A percentile compares a stretch with the other conserved stretches of the same genome.
These are phyloP conservation scores for Raja brachyura DNA, from an alignment of 2,113 vertebrate genomes.

Conservation along the genomic window DNA sequence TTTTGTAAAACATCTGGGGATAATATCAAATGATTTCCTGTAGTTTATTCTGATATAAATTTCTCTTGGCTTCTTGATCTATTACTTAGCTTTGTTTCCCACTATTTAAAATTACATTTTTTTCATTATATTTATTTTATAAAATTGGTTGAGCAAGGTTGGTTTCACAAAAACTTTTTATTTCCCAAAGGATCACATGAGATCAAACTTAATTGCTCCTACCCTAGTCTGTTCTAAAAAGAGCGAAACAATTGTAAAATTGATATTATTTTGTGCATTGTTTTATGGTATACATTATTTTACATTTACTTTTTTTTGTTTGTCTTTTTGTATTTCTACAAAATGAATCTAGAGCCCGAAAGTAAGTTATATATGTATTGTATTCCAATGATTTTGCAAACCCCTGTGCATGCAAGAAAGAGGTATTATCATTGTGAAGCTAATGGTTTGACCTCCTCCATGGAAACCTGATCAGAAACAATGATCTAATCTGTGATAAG, in stretches of 20 bases:
- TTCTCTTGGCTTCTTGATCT: background rate
- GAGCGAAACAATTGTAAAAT: constrained; percentile 10
- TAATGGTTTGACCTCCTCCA: constrained; percentile 73
- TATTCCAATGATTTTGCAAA: constrained; percentile 65
- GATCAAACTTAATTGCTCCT: background rate
- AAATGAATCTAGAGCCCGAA: constrained; percentile 99
- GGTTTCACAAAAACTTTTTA: constrained; percentile 4
- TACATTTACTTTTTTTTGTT: constrained; percentile 43
- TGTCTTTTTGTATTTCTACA: constrained; percentile 87
- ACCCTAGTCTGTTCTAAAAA: background rate
- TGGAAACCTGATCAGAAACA: constrained; percentile 66
- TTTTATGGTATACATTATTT: constrained; percentile 34
- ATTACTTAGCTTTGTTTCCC: background rate
- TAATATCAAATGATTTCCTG: background rate
- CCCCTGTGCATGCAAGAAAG: constrained; percentile 88
- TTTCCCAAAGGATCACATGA: constrained; percentile 23
- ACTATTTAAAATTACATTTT: background rate
- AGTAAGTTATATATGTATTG: constrained; percentile 85
- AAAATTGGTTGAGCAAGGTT: background rate
- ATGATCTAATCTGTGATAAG: constrained; percentile 95
- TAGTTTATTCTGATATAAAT: background rate
- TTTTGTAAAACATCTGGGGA: background rate
- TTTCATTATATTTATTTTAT: background rate
- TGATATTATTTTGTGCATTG: constrained; percentile 31
- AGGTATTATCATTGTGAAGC: constrained; percentile 78